Evolutionary conservation across 2,113 vertebrate genomes (phyloP), one percentile per base, ranked within the genome.

Genomic region (Aviceda subcristata): DNA sequence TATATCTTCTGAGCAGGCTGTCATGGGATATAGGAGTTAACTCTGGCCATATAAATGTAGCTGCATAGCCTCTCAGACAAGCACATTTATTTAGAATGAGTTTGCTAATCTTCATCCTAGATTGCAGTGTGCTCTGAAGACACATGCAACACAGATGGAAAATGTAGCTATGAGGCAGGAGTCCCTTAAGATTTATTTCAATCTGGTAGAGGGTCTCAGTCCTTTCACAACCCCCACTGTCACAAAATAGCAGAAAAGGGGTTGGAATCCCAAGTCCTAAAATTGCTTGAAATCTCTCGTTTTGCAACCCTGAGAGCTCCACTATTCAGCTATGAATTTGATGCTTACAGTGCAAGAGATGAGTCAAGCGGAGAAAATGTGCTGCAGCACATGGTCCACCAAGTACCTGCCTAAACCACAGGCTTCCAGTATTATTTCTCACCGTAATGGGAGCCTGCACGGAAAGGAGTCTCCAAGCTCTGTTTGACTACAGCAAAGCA

Each of bases 311-410:
- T 56, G 32, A 60, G 21, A 75, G 46, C 30, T 88, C 59, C 56
- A 1, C 45, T 34, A 10, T 68, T 85, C 38, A 43, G 51, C 15
- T 57, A 55, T 36, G 32, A 79, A 29, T 21, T 62, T 45, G 41
- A 27, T 78, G 50, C 50, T 88, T 41, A 50, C 21, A 39, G 84
- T 0, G 1, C 45, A 86, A 39, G 51, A 50, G 36, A 56, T 71
- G 50, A 64, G 55, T 69, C 60, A 56, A 88, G 51, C 48, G 60
- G 66, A 74, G 50, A 75, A 79, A 69, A 86, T 62, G 29, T 50
- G 60, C 45, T 6, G 1, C 55, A 71, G 60, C 7, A 1, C 24
- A 38, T 0, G 0, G 29, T 56, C 45, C 45, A 68, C n/a, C 67
- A 45, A 20, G 22, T 20, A 45, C 50, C 48, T 32, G 29, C 51